A percentile compares a stretch with the other conserved stretches of the same genome.
phyloP scores from a whole-genome alignment of 2,113 vertebrate species.

The Rhizomys pruinosus region DNA sequence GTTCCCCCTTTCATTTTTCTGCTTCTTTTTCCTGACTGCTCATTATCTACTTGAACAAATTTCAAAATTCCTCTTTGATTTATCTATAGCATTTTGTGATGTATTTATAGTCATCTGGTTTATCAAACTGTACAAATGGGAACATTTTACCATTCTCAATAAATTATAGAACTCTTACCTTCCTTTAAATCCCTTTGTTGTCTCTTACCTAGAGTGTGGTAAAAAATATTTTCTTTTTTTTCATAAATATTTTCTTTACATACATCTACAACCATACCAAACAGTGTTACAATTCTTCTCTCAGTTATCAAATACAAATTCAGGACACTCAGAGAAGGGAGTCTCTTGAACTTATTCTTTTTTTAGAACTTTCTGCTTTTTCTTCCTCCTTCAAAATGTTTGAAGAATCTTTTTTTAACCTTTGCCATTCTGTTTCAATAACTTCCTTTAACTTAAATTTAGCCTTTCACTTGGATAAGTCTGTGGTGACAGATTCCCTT shows the following conservation, averaged over 20 bases:
- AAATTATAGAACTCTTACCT: background rate
- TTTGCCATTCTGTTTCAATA: conserved; percentile 20
- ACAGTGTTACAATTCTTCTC: conserved; percentile 49
- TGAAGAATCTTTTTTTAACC: background rate
- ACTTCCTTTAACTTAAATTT: background rate
- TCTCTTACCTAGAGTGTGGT: background rate
- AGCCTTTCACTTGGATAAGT: background rate
- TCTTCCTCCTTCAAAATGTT: conserved; percentile 12
- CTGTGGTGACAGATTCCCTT: conserved; percentile 4
- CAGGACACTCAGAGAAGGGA: conserved; percentile 24
- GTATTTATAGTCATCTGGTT: background rate
- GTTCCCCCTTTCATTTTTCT: background rate
- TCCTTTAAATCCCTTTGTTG: background rate
- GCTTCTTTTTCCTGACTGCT: background rate
- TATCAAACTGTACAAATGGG: background rate
- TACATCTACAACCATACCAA: background rate
- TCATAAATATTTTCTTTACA: conserved; percentile 38
- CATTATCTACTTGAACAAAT: background rate
- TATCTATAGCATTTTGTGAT: background rate
- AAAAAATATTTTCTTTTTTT: too few relatives aligned
- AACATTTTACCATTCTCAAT: conserved; percentile 17
- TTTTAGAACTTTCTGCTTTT: conserved; percentile 39
- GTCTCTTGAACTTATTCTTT: conserved; percentile 8
- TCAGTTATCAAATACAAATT: conserved; percentile 46
- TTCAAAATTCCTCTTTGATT: conserved; percentile 25